These are phyloP conservation scores for Schizopygopsis pylzovi DNA, from an alignment of 2,797 vertebrate species.

Conservation along the genomic window DNA sequence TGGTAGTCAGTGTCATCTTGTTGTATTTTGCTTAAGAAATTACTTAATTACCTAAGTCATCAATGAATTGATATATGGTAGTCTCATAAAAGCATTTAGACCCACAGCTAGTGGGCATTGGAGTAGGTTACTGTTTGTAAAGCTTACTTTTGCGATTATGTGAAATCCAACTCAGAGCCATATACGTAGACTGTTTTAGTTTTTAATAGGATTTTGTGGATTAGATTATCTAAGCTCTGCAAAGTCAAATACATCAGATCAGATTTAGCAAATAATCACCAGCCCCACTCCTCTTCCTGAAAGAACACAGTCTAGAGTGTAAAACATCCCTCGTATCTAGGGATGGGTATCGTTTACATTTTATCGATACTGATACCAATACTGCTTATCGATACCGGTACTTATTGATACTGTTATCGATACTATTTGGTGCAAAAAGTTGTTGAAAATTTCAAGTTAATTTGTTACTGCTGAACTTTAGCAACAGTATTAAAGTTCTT, in stretches of 20 bases:
- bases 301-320: too few relatives aligned
- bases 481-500: too few relatives aligned
- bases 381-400: too few relatives aligned
- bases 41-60: neutral
- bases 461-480: too few relatives aligned
- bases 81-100: neutral
- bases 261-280: conserved; percentile 31
- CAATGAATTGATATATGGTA: neutral
- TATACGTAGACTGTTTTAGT: conserved; percentile 20
- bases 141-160: conserved; percentile 21
- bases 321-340: conserved; percentile 2
- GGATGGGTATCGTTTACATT: too few relatives aligned
- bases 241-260: conserved; percentile 49
- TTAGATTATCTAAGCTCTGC: conserved; percentile 31
- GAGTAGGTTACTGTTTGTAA: neutral
- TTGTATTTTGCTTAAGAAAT: neutral
- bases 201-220: conserved; percentile 50
- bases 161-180: conserved; percentile 17
- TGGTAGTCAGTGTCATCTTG: neutral
- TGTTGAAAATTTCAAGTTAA: too few relatives aligned
- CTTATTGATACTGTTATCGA: too few relatives aligned
- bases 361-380: too few relatives aligned
- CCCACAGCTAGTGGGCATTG: neutral
- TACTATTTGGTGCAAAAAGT: too few relatives aligned
- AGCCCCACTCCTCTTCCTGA: neutral